Base-by-base conservation (phyloP, 2,113 vertebrate genomes). In the Myrmecophaga tridactyla region DNA sequence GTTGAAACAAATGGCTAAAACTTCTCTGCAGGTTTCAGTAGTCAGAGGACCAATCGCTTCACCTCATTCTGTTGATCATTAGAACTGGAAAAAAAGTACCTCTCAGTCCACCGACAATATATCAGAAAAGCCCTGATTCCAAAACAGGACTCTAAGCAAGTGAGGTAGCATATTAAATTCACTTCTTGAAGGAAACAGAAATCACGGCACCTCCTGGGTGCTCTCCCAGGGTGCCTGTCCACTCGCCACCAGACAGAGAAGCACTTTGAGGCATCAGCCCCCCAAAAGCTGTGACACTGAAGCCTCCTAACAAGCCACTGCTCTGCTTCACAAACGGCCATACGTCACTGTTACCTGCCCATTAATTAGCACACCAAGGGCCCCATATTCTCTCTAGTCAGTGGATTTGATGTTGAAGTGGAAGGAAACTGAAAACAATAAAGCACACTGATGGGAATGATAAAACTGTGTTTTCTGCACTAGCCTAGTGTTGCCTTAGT, bases 361-460 rank as follows among this genome's bases (percentile, higher is more conserved):
- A 14, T 29, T 65, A 34, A 39, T 27, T 18, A 58, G 25, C 53
- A 31, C 23, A 2, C 10, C 34, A 18, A 20, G 34, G 0, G 27
- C 4, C 6, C 53, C 1, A 3, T 73, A 20, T 6, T 12, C 46
- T 31, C 48, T 23, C 43, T 5, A 80, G 67, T 73, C 1, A 1
- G 80, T 6, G 31, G 56, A 39, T 4, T 1, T 29, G 75, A 76
- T 43, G 7, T 18, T 27, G 46, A 11, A 87, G 3, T 7, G 18
- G 78, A 86, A 86, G 90, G 93, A 95, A 86, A 21, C 93, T 4
- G 17, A 17, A 84, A 89, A 89, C 95, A 86, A 92, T 76, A 87
- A 70, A 34, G 34, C 67, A 73, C 10, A 9, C 41, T 2, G 82
- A 56, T 36, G 70, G 65, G 46, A 39, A 34, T 3, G 86, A 85